Percentiles rank a stretch among this genome's conserved stretches.
Conservation (phyloP, 2,888 invertebrate genomes). For the Cephus spinipes region DNA sequence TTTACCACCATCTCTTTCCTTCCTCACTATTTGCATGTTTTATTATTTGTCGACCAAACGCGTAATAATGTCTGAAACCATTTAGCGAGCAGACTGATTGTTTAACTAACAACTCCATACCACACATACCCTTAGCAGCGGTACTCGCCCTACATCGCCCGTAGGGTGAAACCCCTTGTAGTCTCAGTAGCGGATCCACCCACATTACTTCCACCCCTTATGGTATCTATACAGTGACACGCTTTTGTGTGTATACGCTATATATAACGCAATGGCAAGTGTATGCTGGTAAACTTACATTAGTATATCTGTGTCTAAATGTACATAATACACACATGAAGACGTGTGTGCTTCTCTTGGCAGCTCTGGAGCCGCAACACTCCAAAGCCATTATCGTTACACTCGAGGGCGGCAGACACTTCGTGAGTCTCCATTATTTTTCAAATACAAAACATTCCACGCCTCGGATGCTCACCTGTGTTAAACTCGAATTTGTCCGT, state of each 20-base stretch:
- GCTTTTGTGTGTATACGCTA: not conserved
- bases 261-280: not conserved
- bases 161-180: not conserved
- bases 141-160: not conserved
- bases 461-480: not conserved
- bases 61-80: conserved; percentile 42
- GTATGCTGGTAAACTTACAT: conserved; percentile 15
- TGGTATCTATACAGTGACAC: not conserved
- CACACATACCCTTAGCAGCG: not conserved
- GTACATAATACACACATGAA: conserved; percentile 6
- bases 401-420: conserved; percentile 17
- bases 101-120: conserved; percentile 38
- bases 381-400: conserved; percentile 59
- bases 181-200: not conserved
- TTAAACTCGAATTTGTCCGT: not conserved
- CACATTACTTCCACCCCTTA: conserved; percentile 10
- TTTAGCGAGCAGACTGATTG: conserved; percentile 40
- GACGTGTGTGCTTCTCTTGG: conserved; percentile 11
- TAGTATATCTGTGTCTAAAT: conserved; percentile 14
- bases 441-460: conserved; percentile 16
- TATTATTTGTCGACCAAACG: conserved; percentile 36
- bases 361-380: conserved; percentile 45
- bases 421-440: conserved; percentile 24
- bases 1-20: not conserved
- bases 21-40: conserved; percentile 34